Percentiles rank a stretch among this genome's conserved stretches.
These are phyloP conservation scores for Apodemus sylvaticus DNA, from an alignment of 2,113 vertebrate species.

Conservation along the genomic window DNA sequence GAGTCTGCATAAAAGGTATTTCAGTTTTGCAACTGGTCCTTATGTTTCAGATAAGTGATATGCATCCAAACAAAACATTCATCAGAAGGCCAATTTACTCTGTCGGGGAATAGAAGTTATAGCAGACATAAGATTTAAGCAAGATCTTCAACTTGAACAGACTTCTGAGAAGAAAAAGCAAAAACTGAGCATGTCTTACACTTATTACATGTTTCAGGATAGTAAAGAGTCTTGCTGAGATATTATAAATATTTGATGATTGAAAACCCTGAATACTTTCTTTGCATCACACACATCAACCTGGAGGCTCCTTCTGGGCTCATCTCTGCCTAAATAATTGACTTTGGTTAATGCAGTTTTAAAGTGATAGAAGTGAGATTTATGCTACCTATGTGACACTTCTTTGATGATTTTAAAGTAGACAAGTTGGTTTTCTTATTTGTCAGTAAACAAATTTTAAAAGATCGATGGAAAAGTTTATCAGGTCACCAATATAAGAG, in stretches of 20 bases:
- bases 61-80: conserved; percentile 71
- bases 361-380: background rate
- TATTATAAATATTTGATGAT: conserved; percentile 22
- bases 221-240: background rate
- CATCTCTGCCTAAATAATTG: background rate
- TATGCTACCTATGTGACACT: background rate
- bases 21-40: conserved; percentile 59
- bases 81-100: conserved; percentile 67
- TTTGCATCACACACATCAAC: background rate
- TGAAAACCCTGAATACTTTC: background rate
- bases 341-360: background rate
- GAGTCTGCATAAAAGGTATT: conserved; percentile 66
- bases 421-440: background rate
- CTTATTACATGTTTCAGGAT: conserved; percentile 27
- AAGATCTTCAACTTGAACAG: conserved; percentile 53
- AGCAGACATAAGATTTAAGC: background rate
- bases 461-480: background rate
- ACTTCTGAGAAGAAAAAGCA: conserved; percentile 31
- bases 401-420: background rate
- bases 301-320: background rate
- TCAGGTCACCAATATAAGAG: background rate
- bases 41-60: conserved; percentile 67
- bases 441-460: background rate
- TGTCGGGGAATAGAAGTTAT: conserved; percentile 26
- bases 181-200: conserved; percentile 8